Base-by-base conservation (phyloP, 2,113 vertebrate genomes). In the Pterocles burchelli region DNA sequence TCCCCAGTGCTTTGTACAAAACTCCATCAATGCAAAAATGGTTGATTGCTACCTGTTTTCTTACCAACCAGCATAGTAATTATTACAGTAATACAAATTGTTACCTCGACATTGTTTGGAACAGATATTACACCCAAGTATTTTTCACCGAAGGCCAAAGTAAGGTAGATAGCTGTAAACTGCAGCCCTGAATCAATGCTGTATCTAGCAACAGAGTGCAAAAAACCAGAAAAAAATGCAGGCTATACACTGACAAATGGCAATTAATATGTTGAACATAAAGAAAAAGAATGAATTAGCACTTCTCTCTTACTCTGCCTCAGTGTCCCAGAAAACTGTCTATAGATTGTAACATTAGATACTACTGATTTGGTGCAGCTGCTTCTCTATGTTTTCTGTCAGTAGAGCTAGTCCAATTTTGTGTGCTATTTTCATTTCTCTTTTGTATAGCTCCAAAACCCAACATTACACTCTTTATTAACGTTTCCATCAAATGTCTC, bases 261-360 rank as follows among this genome's bases (percentile, higher is more conserved):
- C 46, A 94, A 58, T 81, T 63, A 92, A 88, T 85, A 65, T 74
- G 22, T 41, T 93, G 79, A 89, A 80, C 62, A 83, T 45, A 58
- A 77, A 95, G 54, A 83, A 76, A 93, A 89, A 59, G 55, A 94
- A 91, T 84, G 93, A 96, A 95, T 84, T 77, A 92, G 20, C 75
- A 73, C 41, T 95, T 95, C 63, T 89, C 49, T 77, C 21, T 86
- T 94, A 75, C 68, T 91, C 87, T 97, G 82, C 81, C 93, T 95
- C 68, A 72, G 74, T 91, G 78, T 94, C 82, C 63, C 75, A 94
- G 82, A 91, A 91, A 95, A 51, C 55, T 59, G 63, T 88, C 55
- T 59, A 33, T 41, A 77, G 93, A 83, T 79, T 55, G 80, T 41
- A 73, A 68, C 66, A 33, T 68, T 89, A 71, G 73, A 24, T 72